Conservation (phyloP, 2,888 invertebrate genomes). For the Altica lythri region DNA sequence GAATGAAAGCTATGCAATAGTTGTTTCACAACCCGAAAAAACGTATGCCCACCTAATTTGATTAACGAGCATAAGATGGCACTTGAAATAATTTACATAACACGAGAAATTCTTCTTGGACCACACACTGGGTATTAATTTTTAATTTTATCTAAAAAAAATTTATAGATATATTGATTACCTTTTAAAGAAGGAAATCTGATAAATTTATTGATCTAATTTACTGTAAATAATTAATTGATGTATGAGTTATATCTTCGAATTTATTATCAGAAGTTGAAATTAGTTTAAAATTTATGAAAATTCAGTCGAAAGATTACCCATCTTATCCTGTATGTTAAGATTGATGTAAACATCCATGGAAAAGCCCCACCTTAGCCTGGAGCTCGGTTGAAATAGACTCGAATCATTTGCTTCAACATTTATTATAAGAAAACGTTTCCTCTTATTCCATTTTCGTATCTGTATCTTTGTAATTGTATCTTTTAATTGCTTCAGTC, state of each 20-base stretch:
- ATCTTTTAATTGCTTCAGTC: constrained; percentile 43
- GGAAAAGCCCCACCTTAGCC: constrained; percentile 24
- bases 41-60: constrained; percentile 25
- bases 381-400: constrained; percentile 35
- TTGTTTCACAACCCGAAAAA: constrained; percentile 8
- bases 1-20: constrained; percentile 11
- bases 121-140: constrained; percentile 25
- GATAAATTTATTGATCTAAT: no score
- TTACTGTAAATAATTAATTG: no score
- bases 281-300: no score
- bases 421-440: constrained; percentile 38
- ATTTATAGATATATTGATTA: no score
- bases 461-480: constrained; percentile 41
- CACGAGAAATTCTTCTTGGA: constrained; percentile 21
- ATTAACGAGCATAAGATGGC: constrained; percentile 25
- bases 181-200: no score
- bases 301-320: no score
- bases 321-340: no score
- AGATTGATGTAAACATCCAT: constrained; percentile 18
- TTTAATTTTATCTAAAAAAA: not conserved
- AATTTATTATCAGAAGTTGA: no score
- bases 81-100: constrained; percentile 31
- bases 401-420: constrained; percentile 40
- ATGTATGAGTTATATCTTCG: no score
- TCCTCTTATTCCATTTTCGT: constrained; percentile 39